A percentile compares a stretch with the other conserved stretches of the same genome.
Conservation (phyloP, 2,113 vertebrate genomes). For the Peromyscus leucopus region DNA sequence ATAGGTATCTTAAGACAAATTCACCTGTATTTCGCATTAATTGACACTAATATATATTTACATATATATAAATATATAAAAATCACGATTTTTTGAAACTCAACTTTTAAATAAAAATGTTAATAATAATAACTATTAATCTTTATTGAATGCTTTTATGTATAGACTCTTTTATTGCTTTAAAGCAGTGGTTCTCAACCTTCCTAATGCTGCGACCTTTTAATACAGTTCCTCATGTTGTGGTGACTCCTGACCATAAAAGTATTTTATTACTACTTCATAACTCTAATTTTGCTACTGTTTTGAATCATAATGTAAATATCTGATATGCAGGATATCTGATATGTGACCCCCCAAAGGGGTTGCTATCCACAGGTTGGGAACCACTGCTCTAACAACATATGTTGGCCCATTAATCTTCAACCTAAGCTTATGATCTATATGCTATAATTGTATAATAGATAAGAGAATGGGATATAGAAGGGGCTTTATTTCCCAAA, state of each 20-base stretch:
- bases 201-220: neutral
- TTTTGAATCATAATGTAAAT: neutral
- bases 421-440: neutral
- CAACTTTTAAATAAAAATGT: slow-evolving; percentile 1
- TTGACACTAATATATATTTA: neutral
- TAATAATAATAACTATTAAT: neutral
- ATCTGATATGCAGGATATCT: neutral
- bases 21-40: slow-evolving; percentile 2
- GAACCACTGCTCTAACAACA: neutral
- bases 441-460: neutral
- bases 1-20: neutral
- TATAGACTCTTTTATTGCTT: neutral
- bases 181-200: neutral
- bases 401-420: neutral
- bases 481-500: neutral
- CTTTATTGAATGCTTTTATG: neutral
- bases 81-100: neutral
- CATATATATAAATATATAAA: neutral
- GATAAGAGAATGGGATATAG: neutral
- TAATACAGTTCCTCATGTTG: neutral
- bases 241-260: neutral
- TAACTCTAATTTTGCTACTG: neutral
- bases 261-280: neutral
- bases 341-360: neutral
- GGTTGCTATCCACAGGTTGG: neutral